A percentile compares a stretch with the other conserved stretches of the same genome.
Evolutionary conservation across 2,888 invertebrate species (phyloP).

Genomic region (Holacanthella duospinosa): DNA sequence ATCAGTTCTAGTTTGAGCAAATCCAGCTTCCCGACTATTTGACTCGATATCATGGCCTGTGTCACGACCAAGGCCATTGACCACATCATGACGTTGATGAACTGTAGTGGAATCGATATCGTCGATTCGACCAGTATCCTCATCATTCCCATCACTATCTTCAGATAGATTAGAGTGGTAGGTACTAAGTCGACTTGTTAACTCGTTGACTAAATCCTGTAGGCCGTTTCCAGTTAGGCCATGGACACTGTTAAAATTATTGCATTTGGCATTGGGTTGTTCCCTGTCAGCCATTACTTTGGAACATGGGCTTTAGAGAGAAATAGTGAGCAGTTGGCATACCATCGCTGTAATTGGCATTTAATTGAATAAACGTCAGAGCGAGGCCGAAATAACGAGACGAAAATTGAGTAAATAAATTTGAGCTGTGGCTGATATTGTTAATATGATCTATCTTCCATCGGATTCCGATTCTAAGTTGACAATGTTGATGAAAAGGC

Average conservation of each 20-base stretch:
- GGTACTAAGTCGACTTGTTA: neutral
- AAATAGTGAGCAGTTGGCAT: no score
- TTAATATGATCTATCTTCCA: no score
- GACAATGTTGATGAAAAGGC: no score
- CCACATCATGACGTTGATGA: neutral
- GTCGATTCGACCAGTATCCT: neutral
- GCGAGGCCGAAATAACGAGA: no score
- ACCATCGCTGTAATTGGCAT: no score
- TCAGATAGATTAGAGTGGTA: neutral
- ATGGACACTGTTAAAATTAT: neutral
- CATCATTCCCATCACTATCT: neutral
- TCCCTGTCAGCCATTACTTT: neutral
- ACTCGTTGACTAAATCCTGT: constrained; percentile 1
- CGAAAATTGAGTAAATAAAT: no score
- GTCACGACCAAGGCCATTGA: neutral
- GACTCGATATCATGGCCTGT: neutral
- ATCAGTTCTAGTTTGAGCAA: constrained; percentile 4
- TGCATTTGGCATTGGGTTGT: neutral
- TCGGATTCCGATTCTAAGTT: no score
- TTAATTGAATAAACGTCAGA: no score
- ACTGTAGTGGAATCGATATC: neutral
- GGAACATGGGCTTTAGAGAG: neutral
- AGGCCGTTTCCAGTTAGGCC: neutral
- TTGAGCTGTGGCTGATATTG: no score
- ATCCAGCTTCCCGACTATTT: neutral